These are phyloP conservation scores for Zapus hudsonius DNA, from an alignment of 2,113 vertebrate species.

Conservation along the genomic window DNA sequence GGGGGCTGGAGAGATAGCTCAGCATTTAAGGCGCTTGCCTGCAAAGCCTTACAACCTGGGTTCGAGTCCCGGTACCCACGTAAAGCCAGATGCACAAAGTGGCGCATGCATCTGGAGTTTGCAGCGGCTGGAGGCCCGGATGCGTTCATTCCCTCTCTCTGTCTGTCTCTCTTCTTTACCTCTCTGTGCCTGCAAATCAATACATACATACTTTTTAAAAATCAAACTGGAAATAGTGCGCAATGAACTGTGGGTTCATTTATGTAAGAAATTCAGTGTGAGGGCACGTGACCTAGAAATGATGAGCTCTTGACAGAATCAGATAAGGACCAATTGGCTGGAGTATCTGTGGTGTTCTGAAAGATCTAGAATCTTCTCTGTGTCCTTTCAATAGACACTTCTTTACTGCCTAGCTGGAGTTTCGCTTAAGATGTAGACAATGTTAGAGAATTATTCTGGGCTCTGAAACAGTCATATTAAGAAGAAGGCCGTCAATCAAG, in stretches of 20 bases:
- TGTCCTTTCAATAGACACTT: neutral
- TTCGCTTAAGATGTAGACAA: conserved; percentile 11
- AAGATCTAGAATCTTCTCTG: neutral
- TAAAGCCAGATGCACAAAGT: too few species aligned
- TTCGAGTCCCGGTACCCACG: too few species aligned
- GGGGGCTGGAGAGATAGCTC: too few species aligned
- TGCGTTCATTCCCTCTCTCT: too few species aligned
- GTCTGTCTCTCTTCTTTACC: too few species aligned
- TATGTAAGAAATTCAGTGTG: conserved; percentile 1
- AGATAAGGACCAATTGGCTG: neutral
- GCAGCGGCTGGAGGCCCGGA: too few species aligned
- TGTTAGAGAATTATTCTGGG: neutral
- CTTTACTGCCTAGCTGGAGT: neutral
- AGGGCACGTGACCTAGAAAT: conserved; percentile 41
- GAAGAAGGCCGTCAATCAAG: neutral
- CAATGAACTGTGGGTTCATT: neutral
- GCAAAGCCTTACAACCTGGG: too few species aligned
- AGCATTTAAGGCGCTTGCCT: too few species aligned
- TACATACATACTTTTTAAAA: too few species aligned
- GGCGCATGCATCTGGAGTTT: too few species aligned
- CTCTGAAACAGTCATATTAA: neutral
- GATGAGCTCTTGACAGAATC: conserved; percentile 27
- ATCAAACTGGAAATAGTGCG: neutral
- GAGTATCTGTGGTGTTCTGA: neutral
- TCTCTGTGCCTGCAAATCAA: too few species aligned